A percentile compares a stretch with the other conserved stretches of the same genome.
Conservation (phyloP, 1,140 invertebrate genomes). For the Belonocnema kinseyi region DNA sequence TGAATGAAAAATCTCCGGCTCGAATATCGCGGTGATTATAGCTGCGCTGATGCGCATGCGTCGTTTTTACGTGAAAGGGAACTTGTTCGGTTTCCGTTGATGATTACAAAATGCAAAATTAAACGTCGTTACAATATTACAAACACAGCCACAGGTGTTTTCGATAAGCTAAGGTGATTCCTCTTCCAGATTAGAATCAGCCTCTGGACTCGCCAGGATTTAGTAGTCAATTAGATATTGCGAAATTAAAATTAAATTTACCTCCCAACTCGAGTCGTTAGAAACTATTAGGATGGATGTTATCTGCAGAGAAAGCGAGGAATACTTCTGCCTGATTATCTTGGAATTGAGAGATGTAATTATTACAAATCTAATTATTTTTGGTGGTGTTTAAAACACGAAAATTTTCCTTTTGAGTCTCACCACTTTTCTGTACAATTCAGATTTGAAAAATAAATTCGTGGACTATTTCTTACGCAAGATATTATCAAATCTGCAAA, state of each 20-base stretch:
- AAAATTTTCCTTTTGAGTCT: too few species aligned
- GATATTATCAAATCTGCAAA: too few species aligned
- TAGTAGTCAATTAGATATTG: slow-evolving; percentile 9
- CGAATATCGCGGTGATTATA: background rate
- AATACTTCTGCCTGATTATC: slow-evolving; percentile 39
- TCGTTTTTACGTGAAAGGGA: background rate
- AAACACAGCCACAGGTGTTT: background rate
- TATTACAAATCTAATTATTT: too few species aligned
- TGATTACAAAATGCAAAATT: background rate
- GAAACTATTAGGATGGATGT: background rate
- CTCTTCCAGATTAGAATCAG: background rate
- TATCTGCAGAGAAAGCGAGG: slow-evolving; percentile 34
- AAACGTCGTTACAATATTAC: background rate
- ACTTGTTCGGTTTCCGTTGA: background rate
- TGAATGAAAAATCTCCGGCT: background rate
- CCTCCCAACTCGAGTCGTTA: background rate
- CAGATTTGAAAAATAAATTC: too few species aligned
- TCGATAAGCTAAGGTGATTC: background rate
- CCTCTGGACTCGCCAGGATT: background rate
- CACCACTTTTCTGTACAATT: too few species aligned
- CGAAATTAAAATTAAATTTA: slow-evolving; percentile 1
- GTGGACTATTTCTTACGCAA: too few species aligned
- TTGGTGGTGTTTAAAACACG: too few species aligned
- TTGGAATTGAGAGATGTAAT: background rate
- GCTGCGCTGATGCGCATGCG: too few species aligned